Conservation (phyloP, 2,888 invertebrate species). For the Stegophylla sp. region DNA sequence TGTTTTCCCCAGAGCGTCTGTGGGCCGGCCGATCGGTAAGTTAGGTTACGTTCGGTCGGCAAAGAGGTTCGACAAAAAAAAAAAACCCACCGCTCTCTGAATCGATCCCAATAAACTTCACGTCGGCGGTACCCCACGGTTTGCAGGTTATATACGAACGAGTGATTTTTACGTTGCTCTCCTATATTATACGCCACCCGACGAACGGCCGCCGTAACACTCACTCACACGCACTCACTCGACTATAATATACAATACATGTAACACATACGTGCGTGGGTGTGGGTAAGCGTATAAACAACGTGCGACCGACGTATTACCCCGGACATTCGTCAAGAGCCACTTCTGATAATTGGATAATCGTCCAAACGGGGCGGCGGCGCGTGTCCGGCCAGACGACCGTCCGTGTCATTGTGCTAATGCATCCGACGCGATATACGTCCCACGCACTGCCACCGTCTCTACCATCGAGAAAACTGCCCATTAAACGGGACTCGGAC, state of each 20-base stretch:
- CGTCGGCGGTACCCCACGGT: too few relatives aligned
- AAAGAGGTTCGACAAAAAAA: not conserved
- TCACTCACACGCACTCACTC: not conserved
- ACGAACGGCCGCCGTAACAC: too few relatives aligned
- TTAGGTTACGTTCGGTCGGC: too few relatives aligned
- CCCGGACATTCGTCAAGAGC: conserved; percentile 23
- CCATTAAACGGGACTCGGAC: not conserved
- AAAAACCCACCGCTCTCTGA: too few relatives aligned
- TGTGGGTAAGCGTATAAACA: not conserved
- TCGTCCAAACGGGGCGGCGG: not conserved
- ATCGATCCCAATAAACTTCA: too few relatives aligned
- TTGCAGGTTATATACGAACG: too few relatives aligned
- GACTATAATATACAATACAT: not conserved
- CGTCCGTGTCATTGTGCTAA: not conserved
- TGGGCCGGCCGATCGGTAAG: too few relatives aligned
- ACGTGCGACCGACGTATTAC: not conserved
- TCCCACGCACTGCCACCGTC: not conserved
- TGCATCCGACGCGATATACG: not conserved
- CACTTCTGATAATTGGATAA: conserved; percentile 35
- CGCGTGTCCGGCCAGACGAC: not conserved
- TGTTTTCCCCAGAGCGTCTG: too few relatives aligned
- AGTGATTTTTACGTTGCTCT: too few relatives aligned
- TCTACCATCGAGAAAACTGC: not conserved
- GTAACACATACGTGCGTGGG: too few relatives aligned
- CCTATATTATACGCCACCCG: too few relatives aligned